Percentiles rank a stretch among this genome's conserved stretches.
These are phyloP conservation scores for Drosophila auraria DNA, from an alignment of 1,140 invertebrate genomes.

Conservation along the genomic window DNA sequence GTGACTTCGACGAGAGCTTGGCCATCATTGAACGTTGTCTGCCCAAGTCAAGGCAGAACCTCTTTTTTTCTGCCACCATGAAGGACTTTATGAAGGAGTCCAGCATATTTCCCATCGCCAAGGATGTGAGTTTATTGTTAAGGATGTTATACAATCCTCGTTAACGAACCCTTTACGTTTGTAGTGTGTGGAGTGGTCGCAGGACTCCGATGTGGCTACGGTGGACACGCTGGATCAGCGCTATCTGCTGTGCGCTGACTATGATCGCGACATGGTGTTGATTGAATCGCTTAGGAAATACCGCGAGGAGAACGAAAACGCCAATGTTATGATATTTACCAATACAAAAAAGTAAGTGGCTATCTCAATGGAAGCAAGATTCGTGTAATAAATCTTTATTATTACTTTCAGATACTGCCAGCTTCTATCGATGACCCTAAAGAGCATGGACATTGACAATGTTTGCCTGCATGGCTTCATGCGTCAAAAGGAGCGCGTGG, in stretches of 20 bases:
- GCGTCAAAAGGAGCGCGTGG: slow-evolving; percentile 91
- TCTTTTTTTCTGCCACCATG: slow-evolving; percentile 98
- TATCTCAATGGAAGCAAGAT: slow-evolving; percentile 47
- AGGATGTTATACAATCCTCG: background rate
- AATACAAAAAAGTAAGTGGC: slow-evolving; percentile 94
- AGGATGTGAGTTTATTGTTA: slow-evolving; percentile 58
- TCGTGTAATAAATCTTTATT: background rate
- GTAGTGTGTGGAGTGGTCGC: slow-evolving; percentile 87
- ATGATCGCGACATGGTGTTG: slow-evolving; percentile 97
- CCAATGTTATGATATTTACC: slow-evolving; percentile 96
- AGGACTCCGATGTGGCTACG: slow-evolving; percentile 90
- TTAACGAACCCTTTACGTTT: background rate
- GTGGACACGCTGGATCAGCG: slow-evolving; percentile 95
- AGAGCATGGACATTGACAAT: slow-evolving; percentile 94
- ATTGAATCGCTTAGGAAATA: slow-evolving; percentile 94
- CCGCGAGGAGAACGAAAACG: slow-evolving; percentile 89
- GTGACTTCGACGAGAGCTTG: slow-evolving; percentile 92
- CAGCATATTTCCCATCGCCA: slow-evolving; percentile 80
- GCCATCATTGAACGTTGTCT: slow-evolving; percentile 93
- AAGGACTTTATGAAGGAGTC: slow-evolving; percentile 89
- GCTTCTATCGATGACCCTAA: slow-evolving; percentile 93
- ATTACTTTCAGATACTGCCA: slow-evolving; percentile 90
- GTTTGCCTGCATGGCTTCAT: slow-evolving; percentile 95
- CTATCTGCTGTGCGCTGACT: slow-evolving; percentile 94
- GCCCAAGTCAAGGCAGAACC: slow-evolving; percentile 92